Evolutionary conservation across 2,113 vertebrate genomes (phyloP).

Genomic region (Tragelaphus strepsiceros): DNA sequence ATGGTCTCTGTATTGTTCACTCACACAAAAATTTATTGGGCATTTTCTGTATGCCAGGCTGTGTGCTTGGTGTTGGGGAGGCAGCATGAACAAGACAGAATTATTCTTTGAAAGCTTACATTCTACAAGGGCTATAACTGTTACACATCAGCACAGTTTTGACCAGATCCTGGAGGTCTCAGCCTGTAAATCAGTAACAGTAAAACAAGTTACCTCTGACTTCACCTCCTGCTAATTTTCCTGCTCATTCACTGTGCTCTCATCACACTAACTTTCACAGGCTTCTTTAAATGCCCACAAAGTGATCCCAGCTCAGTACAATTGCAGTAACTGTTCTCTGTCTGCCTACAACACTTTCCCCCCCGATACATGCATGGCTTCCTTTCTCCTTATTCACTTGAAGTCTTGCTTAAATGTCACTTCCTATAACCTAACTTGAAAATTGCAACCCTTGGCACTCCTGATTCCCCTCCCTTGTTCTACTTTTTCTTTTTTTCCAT

Average conservation of each 20-base stretch:
- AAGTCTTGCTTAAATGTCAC: background rate
- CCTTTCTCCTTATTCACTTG: background rate
- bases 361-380: background rate
- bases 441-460: background rate
- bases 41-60: background rate
- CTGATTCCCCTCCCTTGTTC: background rate
- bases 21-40: background rate
- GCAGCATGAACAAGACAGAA: constrained; percentile 12
- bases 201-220: constrained; percentile 40
- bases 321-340: background rate
- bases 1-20: background rate
- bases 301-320: background rate
- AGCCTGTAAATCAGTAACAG: constrained; percentile 12
- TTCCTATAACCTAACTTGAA: constrained; percentile 30
- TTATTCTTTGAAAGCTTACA: constrained; percentile 11
- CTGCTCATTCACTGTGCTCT: background rate
- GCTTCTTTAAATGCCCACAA: background rate
- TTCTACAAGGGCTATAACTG: background rate
- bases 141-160: background rate
- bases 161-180: background rate
- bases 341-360: background rate
- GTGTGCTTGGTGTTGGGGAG: background rate
- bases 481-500: background rate
- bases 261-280: background rate
- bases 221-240: background rate